A percentile compares a stretch with the other conserved stretches of the same genome.
These are phyloP conservation scores for Acrobasis consociella DNA, from an alignment of 2,888 invertebrate species.

Conservation along the genomic window DNA sequence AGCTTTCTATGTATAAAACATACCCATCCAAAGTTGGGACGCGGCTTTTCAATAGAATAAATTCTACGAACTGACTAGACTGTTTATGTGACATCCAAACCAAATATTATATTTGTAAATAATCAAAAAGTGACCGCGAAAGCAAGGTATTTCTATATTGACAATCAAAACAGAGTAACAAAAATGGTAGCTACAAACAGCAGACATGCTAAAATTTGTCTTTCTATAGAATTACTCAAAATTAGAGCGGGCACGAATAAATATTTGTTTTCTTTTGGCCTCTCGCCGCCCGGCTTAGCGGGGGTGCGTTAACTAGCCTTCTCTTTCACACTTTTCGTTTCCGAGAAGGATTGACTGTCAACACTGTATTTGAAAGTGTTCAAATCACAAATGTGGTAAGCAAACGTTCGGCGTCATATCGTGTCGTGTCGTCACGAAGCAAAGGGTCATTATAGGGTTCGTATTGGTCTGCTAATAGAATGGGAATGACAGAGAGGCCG, in stretches of 20 bases:
- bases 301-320: slow-evolving; percentile 55
- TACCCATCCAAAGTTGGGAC: too few species aligned
- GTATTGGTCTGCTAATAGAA: slow-evolving; percentile 56
- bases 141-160: slow-evolving; percentile 43
- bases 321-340: slow-evolving; percentile 45
- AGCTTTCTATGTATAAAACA: too few species aligned
- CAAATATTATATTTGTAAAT: neutral
- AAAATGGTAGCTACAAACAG: slow-evolving; percentile 48
- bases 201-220: slow-evolving; percentile 27
- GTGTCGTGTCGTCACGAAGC: slow-evolving; percentile 58
- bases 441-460: slow-evolving; percentile 47
- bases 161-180: slow-evolving; percentile 37
- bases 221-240: slow-evolving; percentile 67
- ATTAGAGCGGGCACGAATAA: slow-evolving; percentile 58
- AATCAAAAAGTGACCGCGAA: slow-evolving; percentile 9
- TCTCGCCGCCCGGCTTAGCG: slow-evolving; percentile 52
- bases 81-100: neutral
- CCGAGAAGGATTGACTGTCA: slow-evolving; percentile 68
- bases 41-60: too few species aligned
- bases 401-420: slow-evolving; percentile 48
- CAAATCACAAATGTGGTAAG: slow-evolving; percentile 49
- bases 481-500: slow-evolving; percentile 52
- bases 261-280: slow-evolving; percentile 56
- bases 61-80: neutral
- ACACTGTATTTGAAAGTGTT: slow-evolving; percentile 56